These are phyloP conservation scores for Sinotaia quadrata DNA, from an alignment of 2,888 invertebrate genomes.

Conservation along the genomic window DNA sequence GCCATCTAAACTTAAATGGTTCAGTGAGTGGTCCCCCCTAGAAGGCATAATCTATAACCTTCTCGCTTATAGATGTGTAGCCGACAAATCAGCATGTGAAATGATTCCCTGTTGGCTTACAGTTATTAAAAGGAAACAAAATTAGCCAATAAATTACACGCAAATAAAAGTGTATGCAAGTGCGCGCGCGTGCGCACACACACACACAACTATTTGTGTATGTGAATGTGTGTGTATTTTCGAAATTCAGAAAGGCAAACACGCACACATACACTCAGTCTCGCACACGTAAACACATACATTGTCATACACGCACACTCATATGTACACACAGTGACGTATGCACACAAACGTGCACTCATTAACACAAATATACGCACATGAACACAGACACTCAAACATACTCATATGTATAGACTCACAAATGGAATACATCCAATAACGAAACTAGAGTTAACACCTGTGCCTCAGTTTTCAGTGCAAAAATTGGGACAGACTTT, in stretches of 20 bases:
- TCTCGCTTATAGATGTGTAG: too few species aligned
- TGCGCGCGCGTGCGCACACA: neutral
- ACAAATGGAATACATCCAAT: neutral
- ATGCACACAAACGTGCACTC: neutral
- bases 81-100: too few species aligned
- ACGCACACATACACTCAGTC: neutral
- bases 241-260: neutral
- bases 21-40: too few species aligned
- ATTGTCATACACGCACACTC: neutral
- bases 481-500: too few species aligned
- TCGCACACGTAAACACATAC: neutral
- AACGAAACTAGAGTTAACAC: too few species aligned
- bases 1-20: too few species aligned
- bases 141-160: conserved; percentile 1
- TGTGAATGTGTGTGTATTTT: neutral
- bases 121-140: too few species aligned
- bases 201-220: conserved; percentile 2
- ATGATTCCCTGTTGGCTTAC: too few species aligned
- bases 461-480: too few species aligned
- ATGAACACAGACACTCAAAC: neutral
- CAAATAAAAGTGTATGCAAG: neutral
- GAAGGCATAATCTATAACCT: too few species aligned
- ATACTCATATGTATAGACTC: neutral
- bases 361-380: neutral
- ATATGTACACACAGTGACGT: conserved; percentile 2